phyloP scores from a whole-genome alignment of 2,888 invertebrate genomes.

The Neoaliturus tenellus region DNA sequence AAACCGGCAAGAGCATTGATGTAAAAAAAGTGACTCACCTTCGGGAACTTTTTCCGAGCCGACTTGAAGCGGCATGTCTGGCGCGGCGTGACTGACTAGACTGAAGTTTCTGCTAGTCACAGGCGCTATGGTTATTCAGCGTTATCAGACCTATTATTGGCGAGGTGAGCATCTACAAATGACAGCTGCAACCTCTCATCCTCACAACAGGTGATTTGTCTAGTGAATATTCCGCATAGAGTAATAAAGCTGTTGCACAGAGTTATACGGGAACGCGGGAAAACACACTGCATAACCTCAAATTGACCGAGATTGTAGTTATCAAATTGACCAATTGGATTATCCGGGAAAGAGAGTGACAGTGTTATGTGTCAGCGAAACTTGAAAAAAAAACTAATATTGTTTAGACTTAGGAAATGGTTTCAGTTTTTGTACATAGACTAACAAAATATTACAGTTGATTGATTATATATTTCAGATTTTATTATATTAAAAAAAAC shows the following conservation, averaged over 20 bases:
- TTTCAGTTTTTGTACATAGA: no score
- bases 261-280: neutral
- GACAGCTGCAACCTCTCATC: neutral
- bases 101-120: constrained; percentile 6
- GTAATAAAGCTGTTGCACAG: neutral
- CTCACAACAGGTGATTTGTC: neutral
- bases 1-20: neutral
- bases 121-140: constrained; percentile 28
- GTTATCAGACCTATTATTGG: neutral
- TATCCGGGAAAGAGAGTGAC: neutral
- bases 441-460: no score
- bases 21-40: neutral
- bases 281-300: neutral
- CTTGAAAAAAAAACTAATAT: no score
- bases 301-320: no score
- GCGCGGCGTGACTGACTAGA: neutral
- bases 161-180: neutral
- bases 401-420: no score
- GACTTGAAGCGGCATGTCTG: neutral
- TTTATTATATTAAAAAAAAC: no score
- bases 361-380: neutral
- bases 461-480: no score
- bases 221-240: neutral
- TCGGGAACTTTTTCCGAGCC: neutral
- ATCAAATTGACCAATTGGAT: no score